Evolutionary conservation across 1,140 invertebrate species (phyloP).

Genomic region (Pseudomyrmex sp.): DNA sequence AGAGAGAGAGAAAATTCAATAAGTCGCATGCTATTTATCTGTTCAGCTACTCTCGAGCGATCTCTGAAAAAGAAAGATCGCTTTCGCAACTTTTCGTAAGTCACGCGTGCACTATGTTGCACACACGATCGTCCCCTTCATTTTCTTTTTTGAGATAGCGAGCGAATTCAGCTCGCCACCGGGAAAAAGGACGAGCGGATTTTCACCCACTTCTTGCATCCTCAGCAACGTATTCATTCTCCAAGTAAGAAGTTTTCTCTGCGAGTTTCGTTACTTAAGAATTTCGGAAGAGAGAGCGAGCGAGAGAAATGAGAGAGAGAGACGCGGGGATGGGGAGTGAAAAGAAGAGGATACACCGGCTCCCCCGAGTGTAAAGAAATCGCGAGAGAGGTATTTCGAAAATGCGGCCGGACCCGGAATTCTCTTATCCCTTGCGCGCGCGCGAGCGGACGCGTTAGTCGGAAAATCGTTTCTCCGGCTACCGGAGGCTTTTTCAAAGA

Average conservation of each 20-base stretch:
- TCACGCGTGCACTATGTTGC: constrained; percentile 17
- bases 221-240: constrained; percentile 52
- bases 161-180: constrained; percentile 27
- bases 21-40: constrained; percentile 21
- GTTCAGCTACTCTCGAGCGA: not conserved
- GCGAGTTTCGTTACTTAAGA: constrained; percentile 58
- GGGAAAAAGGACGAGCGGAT: constrained; percentile 18
- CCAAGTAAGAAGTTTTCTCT: constrained; percentile 44
- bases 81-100: constrained; percentile 13
- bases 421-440: constrained; percentile 29
- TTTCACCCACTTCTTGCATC: constrained; percentile 46
- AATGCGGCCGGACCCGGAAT: constrained; percentile 31
- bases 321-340: not conserved
- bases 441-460: constrained; percentile 7
- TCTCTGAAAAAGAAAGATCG: not conserved
- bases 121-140: constrained; percentile 24
- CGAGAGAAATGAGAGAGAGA: not conserved
- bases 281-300: constrained; percentile 21
- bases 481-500: constrained; percentile 30
- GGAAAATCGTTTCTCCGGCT: constrained; percentile 45
- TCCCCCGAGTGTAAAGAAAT: constrained; percentile 51
- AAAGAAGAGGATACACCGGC: not conserved
- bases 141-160: constrained; percentile 33
- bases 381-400: constrained; percentile 46
- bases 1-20: constrained; percentile 30